Conservation (phyloP, 2,797 vertebrate species). For the Urophycis tenuis region DNA sequence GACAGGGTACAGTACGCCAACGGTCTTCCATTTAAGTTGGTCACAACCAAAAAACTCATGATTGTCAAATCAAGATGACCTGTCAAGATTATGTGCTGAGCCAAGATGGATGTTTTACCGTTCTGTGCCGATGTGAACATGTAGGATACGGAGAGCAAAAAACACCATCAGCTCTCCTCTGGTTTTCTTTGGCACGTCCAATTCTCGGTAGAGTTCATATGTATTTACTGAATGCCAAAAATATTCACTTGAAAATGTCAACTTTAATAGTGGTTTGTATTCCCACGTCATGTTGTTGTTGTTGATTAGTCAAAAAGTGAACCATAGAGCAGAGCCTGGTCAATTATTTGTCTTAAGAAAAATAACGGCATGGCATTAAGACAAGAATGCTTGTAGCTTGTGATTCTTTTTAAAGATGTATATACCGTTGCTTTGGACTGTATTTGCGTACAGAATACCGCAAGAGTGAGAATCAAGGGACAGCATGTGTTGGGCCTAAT, state of each 20-base stretch:
- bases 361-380: background rate
- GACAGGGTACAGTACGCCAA: background rate
- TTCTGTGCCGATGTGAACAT: background rate
- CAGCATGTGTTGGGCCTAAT: background rate
- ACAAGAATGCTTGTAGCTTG: background rate
- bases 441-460: background rate
- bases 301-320: background rate
- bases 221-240: background rate
- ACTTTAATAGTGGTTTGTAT: background rate
- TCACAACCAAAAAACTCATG: background rate
- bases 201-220: conserved; percentile 1
- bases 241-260: background rate
- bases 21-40: background rate
- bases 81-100: background rate
- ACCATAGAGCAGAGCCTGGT: background rate
- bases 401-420: background rate
- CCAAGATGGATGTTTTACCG: background rate
- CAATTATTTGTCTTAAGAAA: background rate
- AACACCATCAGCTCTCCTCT: background rate
- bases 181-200: conserved; percentile 12
- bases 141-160: background rate
- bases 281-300: background rate
- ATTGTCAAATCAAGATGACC: background rate
- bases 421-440: background rate
- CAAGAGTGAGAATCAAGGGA: background rate